Percentiles rank a stretch among this genome's conserved stretches.
phyloP scores from a whole-genome alignment of 1,140 invertebrate species.

The Aphelenchoides fujianensis region DNA sequence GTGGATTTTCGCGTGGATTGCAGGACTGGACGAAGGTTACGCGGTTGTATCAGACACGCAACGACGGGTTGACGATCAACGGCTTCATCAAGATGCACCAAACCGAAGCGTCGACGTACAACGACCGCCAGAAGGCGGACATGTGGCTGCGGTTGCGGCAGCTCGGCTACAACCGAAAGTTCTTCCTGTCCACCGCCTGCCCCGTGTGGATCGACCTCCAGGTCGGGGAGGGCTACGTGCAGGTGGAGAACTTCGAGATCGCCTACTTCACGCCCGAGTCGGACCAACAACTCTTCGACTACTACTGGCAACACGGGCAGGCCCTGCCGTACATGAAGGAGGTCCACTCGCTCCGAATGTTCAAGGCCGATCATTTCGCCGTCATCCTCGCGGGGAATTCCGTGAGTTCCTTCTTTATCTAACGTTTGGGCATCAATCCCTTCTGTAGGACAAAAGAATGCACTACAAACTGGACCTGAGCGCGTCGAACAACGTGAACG shows the following conservation, averaged over 20 bases:
- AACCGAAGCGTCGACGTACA: constrained; percentile 27
- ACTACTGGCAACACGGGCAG: constrained; percentile 42
- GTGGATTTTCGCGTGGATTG: no score
- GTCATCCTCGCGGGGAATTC: constrained; percentile 38
- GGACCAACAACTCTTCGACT: constrained; percentile 32
- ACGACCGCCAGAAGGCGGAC: constrained; percentile 27
- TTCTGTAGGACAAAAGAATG: constrained; percentile 33
- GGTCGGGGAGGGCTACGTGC: constrained; percentile 33
- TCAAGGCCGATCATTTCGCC: constrained; percentile 42
- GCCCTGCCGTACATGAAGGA: constrained; percentile 46
- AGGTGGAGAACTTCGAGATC: constrained; percentile 37
- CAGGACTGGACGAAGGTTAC: constrained; percentile 38
- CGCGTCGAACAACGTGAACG: constrained; percentile 48
- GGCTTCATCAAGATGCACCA: constrained; percentile 46
- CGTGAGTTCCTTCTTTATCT: constrained; percentile 21
- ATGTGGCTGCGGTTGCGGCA: constrained; percentile 43
- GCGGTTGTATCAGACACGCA: constrained; percentile 34
- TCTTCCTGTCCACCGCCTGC: constrained; percentile 44
- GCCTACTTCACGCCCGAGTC: constrained; percentile 24
- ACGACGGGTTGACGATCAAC: constrained; percentile 42
- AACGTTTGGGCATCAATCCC: not conserved
- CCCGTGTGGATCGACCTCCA: constrained; percentile 36
- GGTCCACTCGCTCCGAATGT: constrained; percentile 35
- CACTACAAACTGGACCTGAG: constrained; percentile 44
- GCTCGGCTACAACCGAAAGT: constrained; percentile 44